Percentiles rank a stretch among this genome's conserved stretches.
These are phyloP conservation scores for Eulemur macaco DNA, from an alignment of 2,113 vertebrate genomes.

Conservation along the genomic window DNA sequence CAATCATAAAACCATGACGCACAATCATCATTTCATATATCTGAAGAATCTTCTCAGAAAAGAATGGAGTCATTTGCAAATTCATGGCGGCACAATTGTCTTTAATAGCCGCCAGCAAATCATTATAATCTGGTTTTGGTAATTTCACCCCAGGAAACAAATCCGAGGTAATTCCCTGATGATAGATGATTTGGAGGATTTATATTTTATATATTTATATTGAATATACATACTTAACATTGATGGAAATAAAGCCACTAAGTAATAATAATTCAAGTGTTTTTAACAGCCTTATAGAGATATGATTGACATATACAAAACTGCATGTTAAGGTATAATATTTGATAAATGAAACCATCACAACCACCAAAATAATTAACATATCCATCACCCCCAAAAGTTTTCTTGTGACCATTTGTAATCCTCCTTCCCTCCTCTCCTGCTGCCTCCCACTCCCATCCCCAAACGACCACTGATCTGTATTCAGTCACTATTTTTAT, in stretches of 20 bases:
- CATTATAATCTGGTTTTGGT: conserved; percentile 90
- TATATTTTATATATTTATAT: neutral
- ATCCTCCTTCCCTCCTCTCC: neutral
- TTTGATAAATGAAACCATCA: neutral
- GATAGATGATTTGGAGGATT: conserved; percentile 48
- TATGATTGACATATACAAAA: neutral
- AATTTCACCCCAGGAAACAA: conserved; percentile 93
- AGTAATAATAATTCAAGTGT: neutral
- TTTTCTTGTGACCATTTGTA: neutral
- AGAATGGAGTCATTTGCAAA: conserved; percentile 90
- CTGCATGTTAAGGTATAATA: neutral
- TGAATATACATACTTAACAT: neutral
- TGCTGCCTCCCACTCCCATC: neutral
- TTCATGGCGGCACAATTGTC: conserved; percentile 90
- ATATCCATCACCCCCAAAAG: neutral
- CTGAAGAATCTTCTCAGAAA: conserved; percentile 93
- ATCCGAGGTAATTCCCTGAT: conserved; percentile 94
- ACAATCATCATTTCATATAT: conserved; percentile 96
- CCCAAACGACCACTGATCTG: neutral
- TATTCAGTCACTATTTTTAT: neutral
- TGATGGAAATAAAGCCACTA: neutral
- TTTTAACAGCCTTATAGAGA: neutral
- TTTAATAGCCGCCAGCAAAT: conserved; percentile 89
- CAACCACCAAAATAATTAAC: neutral
- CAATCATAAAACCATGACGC: conserved; percentile 95